Conservation (phyloP, 2,797 vertebrate genomes). For the Gambelia wislizenii region DNA sequence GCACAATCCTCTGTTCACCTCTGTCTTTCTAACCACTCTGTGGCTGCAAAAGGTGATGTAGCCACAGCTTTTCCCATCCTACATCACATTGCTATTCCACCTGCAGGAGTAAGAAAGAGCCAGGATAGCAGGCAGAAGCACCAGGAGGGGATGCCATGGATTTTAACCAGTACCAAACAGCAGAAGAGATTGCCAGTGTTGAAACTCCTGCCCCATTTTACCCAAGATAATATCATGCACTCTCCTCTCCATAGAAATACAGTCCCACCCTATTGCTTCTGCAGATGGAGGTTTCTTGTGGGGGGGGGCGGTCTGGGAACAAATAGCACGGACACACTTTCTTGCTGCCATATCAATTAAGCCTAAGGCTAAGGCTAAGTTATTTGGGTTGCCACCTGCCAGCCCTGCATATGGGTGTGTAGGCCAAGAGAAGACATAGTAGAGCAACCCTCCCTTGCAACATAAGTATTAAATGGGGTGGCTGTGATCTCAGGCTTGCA, state of each 20-base stretch:
- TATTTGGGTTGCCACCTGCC: background rate
- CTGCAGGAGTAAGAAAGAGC: background rate
- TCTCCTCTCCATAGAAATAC: background rate
- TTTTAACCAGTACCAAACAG: background rate
- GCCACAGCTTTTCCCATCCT: background rate
- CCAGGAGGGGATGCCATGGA: background rate
- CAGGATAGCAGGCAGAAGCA: background rate
- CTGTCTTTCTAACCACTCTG: background rate
- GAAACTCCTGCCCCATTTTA: too few relatives aligned
- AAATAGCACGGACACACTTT: background rate
- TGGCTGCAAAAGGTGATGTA: background rate
- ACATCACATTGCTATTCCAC: background rate
- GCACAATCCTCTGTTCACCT: background rate
- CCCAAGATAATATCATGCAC: background rate
- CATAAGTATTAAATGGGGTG: background rate
- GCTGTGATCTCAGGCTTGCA: background rate
- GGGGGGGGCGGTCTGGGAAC: background rate
- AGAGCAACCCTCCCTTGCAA: background rate
- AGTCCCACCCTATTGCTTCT: background rate
- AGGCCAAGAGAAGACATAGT: background rate
- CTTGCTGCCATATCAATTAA: background rate
- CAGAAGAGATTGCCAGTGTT: background rate
- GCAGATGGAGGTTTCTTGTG: background rate
- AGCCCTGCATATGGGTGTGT: background rate
- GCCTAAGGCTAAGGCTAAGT: background rate